Base-by-base conservation (phyloP, 2,113 vertebrate species). In the Crotalus horridus region DNA sequence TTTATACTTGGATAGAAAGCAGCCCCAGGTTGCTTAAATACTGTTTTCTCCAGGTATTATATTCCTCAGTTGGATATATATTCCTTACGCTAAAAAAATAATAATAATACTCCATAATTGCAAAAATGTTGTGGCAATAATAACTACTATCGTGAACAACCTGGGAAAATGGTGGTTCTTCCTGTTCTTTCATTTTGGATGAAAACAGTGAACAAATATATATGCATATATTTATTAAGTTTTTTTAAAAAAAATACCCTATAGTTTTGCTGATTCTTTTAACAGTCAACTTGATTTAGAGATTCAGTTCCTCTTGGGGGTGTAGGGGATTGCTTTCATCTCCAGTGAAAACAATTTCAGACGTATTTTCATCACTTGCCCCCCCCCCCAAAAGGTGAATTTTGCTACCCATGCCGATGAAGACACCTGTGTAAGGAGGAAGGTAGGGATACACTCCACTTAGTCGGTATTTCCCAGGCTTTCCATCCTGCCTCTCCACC, bases 41-140 rank as follows among this genome's bases (percentile, higher is more conserved):
- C 55, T 39, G 61, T 61, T 48, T 11, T 46, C 90, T 58, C 81
- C 90, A 69, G 58, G 26, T 56, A 74, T 91, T 85, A 74, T 94
- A 91, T 91, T 91, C 92, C 93, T 87, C 90, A 90, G 11, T 9
- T 91, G 93, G 91, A 59, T n/a, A n/a, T n/a, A n/a, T n/a, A n/a
- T n/a, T 92, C 93, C 93, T 6, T 59, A 54, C 6, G 90, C 61
- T 90, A 89, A 90, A 89, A 91, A 92, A 64, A 69, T 90, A 48
- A 48, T 6, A 48, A 48, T 4, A 48, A 1, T 8, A 90, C 90
- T 53, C 89, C 91, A 51, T 46, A 92, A 87, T 87, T 61, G 81
- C 94, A 86, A 93, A 93, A 92, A 91, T 92, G 33, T 51, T 69
- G 13, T 15, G 23, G 26, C 48, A 29, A 29, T 29, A 3, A 39